Evolutionary conservation across 2,113 vertebrate genomes (phyloP).

Genomic region (Mystacornis crossleyi): DNA sequence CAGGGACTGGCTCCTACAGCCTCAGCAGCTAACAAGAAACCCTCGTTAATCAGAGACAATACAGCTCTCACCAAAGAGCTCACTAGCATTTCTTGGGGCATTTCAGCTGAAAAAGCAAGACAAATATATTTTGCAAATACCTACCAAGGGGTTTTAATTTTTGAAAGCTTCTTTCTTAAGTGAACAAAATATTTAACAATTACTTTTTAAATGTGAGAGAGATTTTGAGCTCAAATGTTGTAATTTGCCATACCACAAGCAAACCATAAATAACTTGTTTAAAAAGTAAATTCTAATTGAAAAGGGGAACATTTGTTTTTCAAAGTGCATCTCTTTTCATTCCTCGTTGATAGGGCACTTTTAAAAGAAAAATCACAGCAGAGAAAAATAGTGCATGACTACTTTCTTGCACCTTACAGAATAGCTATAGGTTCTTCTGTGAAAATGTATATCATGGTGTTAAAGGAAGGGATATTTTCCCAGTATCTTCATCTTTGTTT

Average conservation of each 20-base stretch:
- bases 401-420: not conserved
- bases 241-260: not conserved
- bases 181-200: not conserved
- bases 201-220: not conserved
- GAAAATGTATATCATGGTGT: not conserved
- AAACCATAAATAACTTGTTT: not conserved
- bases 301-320: not conserved
- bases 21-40: not conserved
- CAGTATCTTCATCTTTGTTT: constrained; percentile 29
- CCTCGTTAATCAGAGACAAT: not conserved
- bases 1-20: not conserved
- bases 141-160: not conserved
- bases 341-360: not conserved
- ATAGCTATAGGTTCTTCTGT: not conserved
- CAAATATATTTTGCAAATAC: not conserved
- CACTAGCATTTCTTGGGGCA: not conserved
- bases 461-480: not conserved
- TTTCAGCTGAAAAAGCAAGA: not conserved
- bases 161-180: not conserved
- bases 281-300: not conserved
- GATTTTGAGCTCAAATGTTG: not conserved
- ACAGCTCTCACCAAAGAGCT: not conserved
- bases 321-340: not conserved
- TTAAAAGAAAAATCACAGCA: not conserved
- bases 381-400: not conserved